Conservation (phyloP, 2,113 vertebrate species). For the Apteryx owenii region DNA sequence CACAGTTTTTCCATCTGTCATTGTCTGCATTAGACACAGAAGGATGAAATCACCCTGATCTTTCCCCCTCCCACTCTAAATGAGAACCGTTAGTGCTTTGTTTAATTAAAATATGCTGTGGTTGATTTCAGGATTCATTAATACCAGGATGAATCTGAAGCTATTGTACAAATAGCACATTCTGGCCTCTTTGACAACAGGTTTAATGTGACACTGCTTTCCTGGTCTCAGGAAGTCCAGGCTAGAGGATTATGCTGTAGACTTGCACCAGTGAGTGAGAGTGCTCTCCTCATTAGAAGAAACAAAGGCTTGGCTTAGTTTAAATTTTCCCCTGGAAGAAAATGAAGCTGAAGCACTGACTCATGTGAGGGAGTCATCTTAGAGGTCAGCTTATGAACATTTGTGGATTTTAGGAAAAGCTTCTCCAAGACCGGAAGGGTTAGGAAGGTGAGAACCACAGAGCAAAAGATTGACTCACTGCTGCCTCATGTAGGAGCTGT, state of each 20-base stretch:
- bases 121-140: background rate
- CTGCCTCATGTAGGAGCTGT: background rate
- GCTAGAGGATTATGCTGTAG: background rate
- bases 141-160: slow-evolving; percentile 3
- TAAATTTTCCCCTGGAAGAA: background rate
- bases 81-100: slow-evolving; percentile 3
- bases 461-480: background rate
- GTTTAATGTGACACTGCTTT: background rate
- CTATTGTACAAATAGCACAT: background rate
- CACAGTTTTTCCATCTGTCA: background rate
- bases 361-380: background rate
- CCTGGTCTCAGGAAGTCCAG: background rate
- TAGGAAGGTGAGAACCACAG: background rate
- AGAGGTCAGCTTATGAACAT: background rate
- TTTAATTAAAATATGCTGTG: background rate
- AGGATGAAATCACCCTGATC: background rate
- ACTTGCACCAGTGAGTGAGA: background rate
- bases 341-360: background rate
- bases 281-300: background rate
- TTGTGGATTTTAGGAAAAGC: background rate
- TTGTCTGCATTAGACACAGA: background rate
- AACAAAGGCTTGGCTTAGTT: background rate
- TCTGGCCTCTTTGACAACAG: background rate
- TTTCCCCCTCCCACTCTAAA: background rate
- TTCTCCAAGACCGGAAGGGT: background rate